Conservation (phyloP, 2,113 vertebrate species). For the Xyliphius kryptos region DNA sequence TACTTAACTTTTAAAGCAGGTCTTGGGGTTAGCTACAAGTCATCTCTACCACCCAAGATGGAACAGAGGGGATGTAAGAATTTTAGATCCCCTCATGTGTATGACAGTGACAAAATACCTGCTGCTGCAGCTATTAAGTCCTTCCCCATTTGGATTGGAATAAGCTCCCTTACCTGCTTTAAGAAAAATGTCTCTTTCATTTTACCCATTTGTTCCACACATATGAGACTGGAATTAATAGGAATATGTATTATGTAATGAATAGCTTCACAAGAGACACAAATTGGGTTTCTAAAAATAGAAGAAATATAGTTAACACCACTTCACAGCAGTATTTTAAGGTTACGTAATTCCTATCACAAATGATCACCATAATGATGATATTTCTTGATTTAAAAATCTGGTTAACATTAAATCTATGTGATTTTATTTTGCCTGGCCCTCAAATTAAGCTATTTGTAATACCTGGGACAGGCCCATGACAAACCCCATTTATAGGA, state of each 20-base stretch:
- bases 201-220: constrained; percentile 26
- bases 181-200: constrained; percentile 50
- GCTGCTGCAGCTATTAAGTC: constrained; percentile 63
- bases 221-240: constrained; percentile 40
- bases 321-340: too few species aligned
- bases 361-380: too few species aligned
- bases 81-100: constrained; percentile 74
- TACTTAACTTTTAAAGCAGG: constrained; percentile 77
- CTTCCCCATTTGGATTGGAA: constrained; percentile 66
- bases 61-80: constrained; percentile 55
- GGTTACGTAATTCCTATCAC: too few species aligned
- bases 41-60: constrained; percentile 72
- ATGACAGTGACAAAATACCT: constrained; percentile 75
- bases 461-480: too few species aligned
- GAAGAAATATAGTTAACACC: too few species aligned
- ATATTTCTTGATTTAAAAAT: too few species aligned
- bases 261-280: too few species aligned
- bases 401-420: too few species aligned
- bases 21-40: constrained; percentile 76
- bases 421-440: too few species aligned
- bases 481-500: too few species aligned
- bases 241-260: constrained; percentile 55
- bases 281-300: too few species aligned
- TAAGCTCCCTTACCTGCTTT: constrained; percentile 52
- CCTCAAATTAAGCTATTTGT: too few species aligned